Evolutionary conservation across 1,140 invertebrate species (phyloP).

Genomic region (Drosophila willistoni): DNA sequence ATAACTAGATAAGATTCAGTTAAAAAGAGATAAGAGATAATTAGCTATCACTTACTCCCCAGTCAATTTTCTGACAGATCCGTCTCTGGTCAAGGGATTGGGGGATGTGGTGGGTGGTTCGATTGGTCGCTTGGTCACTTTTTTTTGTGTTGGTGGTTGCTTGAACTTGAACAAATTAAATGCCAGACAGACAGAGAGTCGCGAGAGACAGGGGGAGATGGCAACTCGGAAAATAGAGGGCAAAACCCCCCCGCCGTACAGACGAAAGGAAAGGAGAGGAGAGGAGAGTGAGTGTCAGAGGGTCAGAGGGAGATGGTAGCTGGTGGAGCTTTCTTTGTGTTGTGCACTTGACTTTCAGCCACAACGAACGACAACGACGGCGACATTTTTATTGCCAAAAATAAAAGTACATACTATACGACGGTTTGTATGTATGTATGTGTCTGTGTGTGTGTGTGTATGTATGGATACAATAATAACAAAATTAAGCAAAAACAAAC

Average conservation of each 20-base stretch:
- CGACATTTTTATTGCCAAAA: constrained; percentile 76
- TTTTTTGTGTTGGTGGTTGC: constrained; percentile 34
- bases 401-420: constrained; percentile 38
- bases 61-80: not conserved
- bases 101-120: constrained; percentile 20
- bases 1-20: too few species aligned
- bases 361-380: constrained; percentile 51
- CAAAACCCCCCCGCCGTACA: constrained; percentile 5
- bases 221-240: constrained; percentile 8
- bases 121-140: constrained; percentile 17
- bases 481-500: constrained; percentile 44
- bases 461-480: not conserved
- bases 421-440: not conserved
- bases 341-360: constrained; percentile 74
- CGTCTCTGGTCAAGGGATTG: constrained; percentile 28
- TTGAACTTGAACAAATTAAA: constrained; percentile 68
- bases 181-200: constrained; percentile 49
- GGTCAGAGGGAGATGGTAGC: constrained; percentile 4
- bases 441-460: not conserved
- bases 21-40: too few species aligned
- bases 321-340: constrained; percentile 61
- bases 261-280: not conserved
- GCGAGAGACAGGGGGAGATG: constrained; percentile 23
- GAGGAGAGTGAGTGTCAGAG: not conserved
- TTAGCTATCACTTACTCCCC: too few species aligned